phyloP scores from a whole-genome alignment of 2,113 vertebrate genomes.

The Cisticola juncidis region DNA sequence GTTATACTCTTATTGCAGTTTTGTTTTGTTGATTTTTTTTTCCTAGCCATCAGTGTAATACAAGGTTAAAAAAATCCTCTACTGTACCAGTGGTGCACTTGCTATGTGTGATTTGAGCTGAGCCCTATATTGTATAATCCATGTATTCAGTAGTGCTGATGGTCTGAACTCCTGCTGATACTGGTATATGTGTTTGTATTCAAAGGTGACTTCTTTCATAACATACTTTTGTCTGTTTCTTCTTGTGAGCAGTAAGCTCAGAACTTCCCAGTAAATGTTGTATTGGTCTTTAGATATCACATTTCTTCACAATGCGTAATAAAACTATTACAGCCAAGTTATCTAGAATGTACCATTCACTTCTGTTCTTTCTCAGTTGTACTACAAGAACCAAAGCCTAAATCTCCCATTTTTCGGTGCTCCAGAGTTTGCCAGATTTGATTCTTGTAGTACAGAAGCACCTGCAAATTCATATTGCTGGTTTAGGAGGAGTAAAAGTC shows the following conservation, averaged over 20 bases:
- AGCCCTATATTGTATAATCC: not conserved
- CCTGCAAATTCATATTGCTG: not conserved
- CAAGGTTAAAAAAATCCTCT: not conserved
- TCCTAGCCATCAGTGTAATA: not conserved
- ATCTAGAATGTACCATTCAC: not conserved
- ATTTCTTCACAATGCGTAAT: not conserved
- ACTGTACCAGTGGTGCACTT: not conserved
- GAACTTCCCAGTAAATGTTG: not conserved
- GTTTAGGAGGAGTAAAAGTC: not conserved
- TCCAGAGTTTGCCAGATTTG: not conserved
- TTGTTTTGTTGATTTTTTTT: not conserved
- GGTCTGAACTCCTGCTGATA: not conserved
- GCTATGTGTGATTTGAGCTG: not conserved
- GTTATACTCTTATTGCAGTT: not conserved
- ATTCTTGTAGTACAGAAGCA: not conserved
- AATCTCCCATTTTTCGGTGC: not conserved
- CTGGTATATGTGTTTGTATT: not conserved
- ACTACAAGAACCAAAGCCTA: not conserved
- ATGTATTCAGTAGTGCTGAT: not conserved
- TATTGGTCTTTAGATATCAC: not conserved
- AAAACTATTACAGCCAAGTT: not conserved
- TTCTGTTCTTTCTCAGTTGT: not conserved
- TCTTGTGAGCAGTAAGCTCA: not conserved
- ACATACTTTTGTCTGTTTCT: not conserved
- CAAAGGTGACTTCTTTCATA: not conserved